A percentile compares a stretch with the other conserved stretches of the same genome.
Evolutionary conservation across 2,113 vertebrate genomes (phyloP).

Genomic region (Thymallus thymallus): DNA sequence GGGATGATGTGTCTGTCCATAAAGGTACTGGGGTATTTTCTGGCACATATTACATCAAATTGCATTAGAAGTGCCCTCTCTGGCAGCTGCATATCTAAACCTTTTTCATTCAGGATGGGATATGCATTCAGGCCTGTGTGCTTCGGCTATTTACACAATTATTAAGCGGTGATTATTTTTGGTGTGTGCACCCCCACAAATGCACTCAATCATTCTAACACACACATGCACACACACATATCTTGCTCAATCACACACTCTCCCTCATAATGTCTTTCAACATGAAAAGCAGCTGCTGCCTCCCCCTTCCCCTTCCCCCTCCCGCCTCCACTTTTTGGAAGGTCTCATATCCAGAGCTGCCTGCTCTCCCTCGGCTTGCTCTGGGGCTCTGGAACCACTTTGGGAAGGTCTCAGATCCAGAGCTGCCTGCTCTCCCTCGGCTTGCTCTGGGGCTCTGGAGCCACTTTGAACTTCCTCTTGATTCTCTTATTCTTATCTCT

Average conservation of each 20-base stretch:
- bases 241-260: no score
- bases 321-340: neutral
- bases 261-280: neutral
- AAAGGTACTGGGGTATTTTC: neutral
- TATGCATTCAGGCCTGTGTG: conserved; percentile 6
- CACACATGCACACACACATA: neutral
- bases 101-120: conserved; percentile 2
- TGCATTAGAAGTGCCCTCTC: conserved; percentile 16
- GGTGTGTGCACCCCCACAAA: neutral
- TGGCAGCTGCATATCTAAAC: conserved; percentile 1
- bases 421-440: neutral
- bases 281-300: neutral
- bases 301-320: neutral
- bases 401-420: neutral
- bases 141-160: neutral
- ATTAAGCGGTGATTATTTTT: neutral
- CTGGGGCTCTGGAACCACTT: neutral
- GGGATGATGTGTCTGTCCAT: conserved; percentile 6
- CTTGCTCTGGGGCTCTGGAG: conserved; percentile 5
- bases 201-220: neutral
- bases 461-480: neutral
- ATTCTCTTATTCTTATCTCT: conserved; percentile 5
- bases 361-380: conserved; percentile 1
- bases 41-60: conserved; percentile 17
- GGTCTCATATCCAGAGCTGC: neutral